Base-by-base conservation (phyloP, 2,888 invertebrate species). In the Caenorhabditis sp. region DNA sequence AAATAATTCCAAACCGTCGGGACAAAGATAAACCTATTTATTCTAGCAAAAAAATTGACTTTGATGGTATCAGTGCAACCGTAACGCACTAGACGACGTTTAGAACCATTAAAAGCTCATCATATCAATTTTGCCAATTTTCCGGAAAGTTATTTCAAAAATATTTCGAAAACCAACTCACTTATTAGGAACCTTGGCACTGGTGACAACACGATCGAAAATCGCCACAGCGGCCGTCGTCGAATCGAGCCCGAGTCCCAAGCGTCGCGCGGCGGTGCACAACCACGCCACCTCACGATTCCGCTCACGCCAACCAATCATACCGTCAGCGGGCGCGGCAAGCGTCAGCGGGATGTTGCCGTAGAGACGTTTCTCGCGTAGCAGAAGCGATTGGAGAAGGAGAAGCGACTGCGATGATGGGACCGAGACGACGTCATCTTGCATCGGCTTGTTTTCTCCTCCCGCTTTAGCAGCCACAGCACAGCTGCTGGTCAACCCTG, bases 211-310 rank as follows among this genome's bases (percentile, higher is more conserved):
- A 20, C 70, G 65, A 49, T 81, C 81, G 54, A 81, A 71, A n/a
- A 81, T 75, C 38, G 78, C 63, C 1, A 81, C 70, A 2, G 81
- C 79, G 10, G 70, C 20, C 1, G 75, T 70, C 20, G 68, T 57
- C 31, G 75, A 56, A 61, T 79, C 81, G 59, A 67, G 62, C 25
- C 70, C 78, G 23, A 78, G 67, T 0, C 79, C 75, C 27, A 81
- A 69, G 5, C 81, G 67, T 36, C 67, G 68, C 4, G 72, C 60
- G 21, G 74, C 65, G 8, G 61, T 50, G 43, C 71, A 70, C 56
- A 79, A 64, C 78, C 81, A 79, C 8, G 67, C 68, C 12, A 72
- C 73, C 63, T 81, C 72, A 25, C 77, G 76, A 59, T 81, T 77
- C 31, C 81, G 68, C 36, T 81, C 81, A 14, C 70, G 67, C 71